phyloP scores from a whole-genome alignment of 2,113 vertebrate species.

The Rhabdornis inornatus region DNA sequence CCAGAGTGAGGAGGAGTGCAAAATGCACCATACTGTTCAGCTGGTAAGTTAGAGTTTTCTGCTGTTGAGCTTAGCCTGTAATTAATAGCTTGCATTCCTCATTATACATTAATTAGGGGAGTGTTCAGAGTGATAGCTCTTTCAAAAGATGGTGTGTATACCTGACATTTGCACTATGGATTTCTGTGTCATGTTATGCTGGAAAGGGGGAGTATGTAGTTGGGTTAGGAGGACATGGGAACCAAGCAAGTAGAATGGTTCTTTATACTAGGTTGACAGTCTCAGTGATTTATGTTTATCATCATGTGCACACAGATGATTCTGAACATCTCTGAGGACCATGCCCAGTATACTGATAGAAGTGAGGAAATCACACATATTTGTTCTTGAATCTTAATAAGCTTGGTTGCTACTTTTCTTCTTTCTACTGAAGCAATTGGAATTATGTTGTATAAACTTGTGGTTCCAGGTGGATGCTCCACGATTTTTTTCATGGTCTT shows the following conservation, averaged over 20 bases:
- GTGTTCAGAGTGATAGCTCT: not conserved
- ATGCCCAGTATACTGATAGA: rapidly evolving
- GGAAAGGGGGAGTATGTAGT: not conserved
- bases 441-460: not conserved
- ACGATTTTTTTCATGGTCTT: rapidly evolving
- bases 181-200: not conserved
- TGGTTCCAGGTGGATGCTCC: not conserved
- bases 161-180: not conserved
- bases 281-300: not conserved
- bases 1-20: slow-evolving; percentile 69
- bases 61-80: not conserved
- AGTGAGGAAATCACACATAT: not conserved
- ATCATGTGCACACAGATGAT: rapidly evolving
- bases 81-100: not conserved
- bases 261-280: not conserved
- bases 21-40: slow-evolving; percentile 69
- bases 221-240: not conserved
- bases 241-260: not conserved
- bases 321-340: not conserved
- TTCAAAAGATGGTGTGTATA: not conserved
- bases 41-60: slow-evolving; percentile 69
- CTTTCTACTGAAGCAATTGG: not conserved
- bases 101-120: not conserved
- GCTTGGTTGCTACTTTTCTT: not conserved
- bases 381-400: not conserved